phyloP scores from a whole-genome alignment of 1,140 invertebrate species.

The Drosophila melanica region DNA sequence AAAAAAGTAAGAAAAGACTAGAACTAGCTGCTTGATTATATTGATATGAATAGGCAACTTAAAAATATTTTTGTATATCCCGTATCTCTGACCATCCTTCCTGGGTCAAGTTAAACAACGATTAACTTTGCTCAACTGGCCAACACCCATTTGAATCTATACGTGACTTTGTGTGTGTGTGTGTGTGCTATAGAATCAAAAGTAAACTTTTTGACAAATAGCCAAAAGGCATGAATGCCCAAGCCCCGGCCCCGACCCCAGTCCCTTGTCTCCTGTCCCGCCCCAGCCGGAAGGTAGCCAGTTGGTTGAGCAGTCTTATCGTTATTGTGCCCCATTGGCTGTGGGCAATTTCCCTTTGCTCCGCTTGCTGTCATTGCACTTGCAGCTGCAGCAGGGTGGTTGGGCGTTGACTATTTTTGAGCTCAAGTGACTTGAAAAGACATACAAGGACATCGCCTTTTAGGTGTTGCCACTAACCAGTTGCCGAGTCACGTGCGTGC shows the following conservation, averaged over 20 bases:
- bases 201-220: slow-evolving; percentile 74
- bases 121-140: slow-evolving; percentile 68
- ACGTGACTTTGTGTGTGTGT: background rate
- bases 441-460: slow-evolving; percentile 64
- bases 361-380: slow-evolving; percentile 68
- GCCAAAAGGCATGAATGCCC: slow-evolving; percentile 72
- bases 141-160: slow-evolving; percentile 70
- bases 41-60: background rate
- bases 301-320: slow-evolving; percentile 60
- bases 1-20: background rate
- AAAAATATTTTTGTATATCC: background rate
- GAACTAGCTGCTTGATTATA: slow-evolving; percentile 2
- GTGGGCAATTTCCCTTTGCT: slow-evolving; percentile 44
- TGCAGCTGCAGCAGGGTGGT: slow-evolving; percentile 17
- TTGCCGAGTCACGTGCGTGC: slow-evolving; percentile 67
- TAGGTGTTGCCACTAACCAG: slow-evolving; percentile 50
- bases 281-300: slow-evolving; percentile 58
- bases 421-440: slow-evolving; percentile 75
- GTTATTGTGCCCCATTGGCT: slow-evolving; percentile 63
- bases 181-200: slow-evolving; percentile 30
- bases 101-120: slow-evolving; percentile 2
- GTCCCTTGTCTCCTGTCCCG: background rate
- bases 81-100: background rate
- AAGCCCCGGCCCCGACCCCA: slow-evolving; percentile 26
- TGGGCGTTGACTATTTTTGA: slow-evolving; percentile 63